Conservation (phyloP, 2,888 invertebrate genomes). For the Temnothorax rugatulus region DNA sequence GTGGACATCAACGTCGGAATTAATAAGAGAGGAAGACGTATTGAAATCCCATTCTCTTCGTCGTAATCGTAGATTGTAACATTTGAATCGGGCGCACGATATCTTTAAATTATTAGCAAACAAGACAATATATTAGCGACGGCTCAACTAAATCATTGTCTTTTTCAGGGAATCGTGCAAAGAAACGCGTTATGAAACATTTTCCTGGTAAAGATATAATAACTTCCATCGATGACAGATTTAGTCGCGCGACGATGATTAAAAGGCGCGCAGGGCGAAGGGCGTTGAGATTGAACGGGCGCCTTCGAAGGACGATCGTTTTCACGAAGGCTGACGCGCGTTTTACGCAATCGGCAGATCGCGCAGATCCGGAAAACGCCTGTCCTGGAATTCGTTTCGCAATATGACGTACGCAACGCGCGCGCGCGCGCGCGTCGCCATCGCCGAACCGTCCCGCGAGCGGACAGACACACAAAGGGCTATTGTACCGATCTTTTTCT, state of each 20-base stretch:
- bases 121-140: background rate
- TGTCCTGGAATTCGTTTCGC: slow-evolving; percentile 81
- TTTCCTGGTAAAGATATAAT: slow-evolving; percentile 30
- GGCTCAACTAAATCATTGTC: slow-evolving; percentile 35
- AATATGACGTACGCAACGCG: slow-evolving; percentile 59
- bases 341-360: slow-evolving; percentile 18
- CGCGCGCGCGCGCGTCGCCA: slow-evolving; percentile 52
- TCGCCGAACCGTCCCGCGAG: slow-evolving; percentile 55
- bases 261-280: background rate
- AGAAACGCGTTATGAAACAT: slow-evolving; percentile 13
- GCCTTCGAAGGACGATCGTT: slow-evolving; percentile 25
- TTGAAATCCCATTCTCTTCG: background rate
- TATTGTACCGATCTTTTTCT: slow-evolving; percentile 80
- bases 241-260: background rate
- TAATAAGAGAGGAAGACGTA: slow-evolving; percentile 3
- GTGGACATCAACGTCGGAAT: slow-evolving; percentile 44
- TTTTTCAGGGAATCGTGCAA: slow-evolving; percentile 26
- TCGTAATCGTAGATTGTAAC: background rate
- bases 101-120: background rate
- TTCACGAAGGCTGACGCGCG: slow-evolving; percentile 54
- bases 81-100: background rate
- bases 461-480: slow-evolving; percentile 79
- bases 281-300: background rate
- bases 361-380: slow-evolving; percentile 67
- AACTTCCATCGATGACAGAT: slow-evolving; percentile 18